Base-by-base conservation (phyloP, 2,888 invertebrate genomes). In the Sminthurides aquaticus region DNA sequence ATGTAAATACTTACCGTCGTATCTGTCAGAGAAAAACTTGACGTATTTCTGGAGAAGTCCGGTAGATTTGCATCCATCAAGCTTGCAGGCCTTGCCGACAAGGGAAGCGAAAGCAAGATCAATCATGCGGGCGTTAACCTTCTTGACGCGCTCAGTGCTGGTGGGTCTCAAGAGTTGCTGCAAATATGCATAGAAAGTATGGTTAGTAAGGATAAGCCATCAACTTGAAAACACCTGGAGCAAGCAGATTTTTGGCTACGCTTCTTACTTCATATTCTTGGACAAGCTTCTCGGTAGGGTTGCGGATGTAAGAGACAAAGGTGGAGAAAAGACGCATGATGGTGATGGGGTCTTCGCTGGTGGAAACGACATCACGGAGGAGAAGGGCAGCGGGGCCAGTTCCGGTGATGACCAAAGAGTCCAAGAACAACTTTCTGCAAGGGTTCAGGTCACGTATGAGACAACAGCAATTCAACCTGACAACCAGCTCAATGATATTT, bases 231-330 rank as follows among this genome's bases (percentile, higher is more conserved):
- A 20, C 8, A 15, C 8, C 20, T 20, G 8, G 54, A 54, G 11
- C n/a, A n/a, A n/a, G n/a, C 8, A 43, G n/a, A 43, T 43, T 43
- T 8, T 43, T 43, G 11, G n/a, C n/a, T n/a, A n/a, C n/a, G n/a
- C 15, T 29, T 59, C 3, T 25, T 61, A 15, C 68, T 62, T 75
- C 75, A 60, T 71, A 68, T 64, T 75, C 74, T 57, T 68, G 61
- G 48, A 74, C 66, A 24, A 75, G 67, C 22, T 74, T 72, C 59
- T 75, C 74, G 49, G 73, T 73, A 66, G 75, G 75, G 69, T 74
- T 70, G 48, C 74, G 74, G 61, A 75, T 58, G 58, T 69, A 65
- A 26, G 71, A 69, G 48, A 70, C 58, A 29, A 71, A 60, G 24
- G 71, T 68, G 43, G 67, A 65, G 28, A 74, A 57, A 20, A 72